These are phyloP conservation scores for Puntigrus tetrazona DNA, from an alignment of 2,113 vertebrate species.

Conservation along the genomic window DNA sequence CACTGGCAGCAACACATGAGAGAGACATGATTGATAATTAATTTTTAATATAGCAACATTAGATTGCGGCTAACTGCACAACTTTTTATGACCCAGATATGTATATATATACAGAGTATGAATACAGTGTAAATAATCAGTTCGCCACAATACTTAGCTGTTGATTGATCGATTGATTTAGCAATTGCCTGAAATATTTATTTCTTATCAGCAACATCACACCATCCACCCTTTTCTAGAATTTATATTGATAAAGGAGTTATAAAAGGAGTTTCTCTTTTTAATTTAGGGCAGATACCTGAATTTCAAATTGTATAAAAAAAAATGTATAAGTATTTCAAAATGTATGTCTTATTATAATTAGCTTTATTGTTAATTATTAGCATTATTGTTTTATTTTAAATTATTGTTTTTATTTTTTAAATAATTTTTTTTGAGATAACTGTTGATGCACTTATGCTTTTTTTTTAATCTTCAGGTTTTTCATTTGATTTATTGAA, in stretches of 20 bases:
- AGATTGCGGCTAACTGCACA: neutral
- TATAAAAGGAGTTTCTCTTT: too few relatives aligned
- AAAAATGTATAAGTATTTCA: too few relatives aligned
- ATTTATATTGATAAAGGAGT: neutral
- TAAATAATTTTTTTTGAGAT: too few relatives aligned
- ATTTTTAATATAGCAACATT: neutral
- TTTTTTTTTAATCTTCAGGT: constrained; percentile 5
- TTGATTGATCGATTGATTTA: neutral
- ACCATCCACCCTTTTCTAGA: neutral
- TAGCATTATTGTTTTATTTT: too few relatives aligned
- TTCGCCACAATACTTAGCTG: neutral
- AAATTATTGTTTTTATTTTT: too few relatives aligned
- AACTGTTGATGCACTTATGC: too few relatives aligned
- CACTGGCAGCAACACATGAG: neutral
- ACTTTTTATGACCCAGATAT: neutral
- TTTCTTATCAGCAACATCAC: neutral
- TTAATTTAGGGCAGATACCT: too few relatives aligned
- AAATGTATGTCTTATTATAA: too few relatives aligned
- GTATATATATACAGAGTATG: neutral
- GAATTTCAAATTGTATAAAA: too few relatives aligned
- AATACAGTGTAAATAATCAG: too few relatives aligned
- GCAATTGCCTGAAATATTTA: neutral
- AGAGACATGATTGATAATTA: neutral
- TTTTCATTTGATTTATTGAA: neutral
- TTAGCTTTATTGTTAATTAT: too few relatives aligned